These are phyloP conservation scores for Tautogolabrus adspersus DNA, from an alignment of 2,113 vertebrate genomes.

Conservation along the genomic window DNA sequence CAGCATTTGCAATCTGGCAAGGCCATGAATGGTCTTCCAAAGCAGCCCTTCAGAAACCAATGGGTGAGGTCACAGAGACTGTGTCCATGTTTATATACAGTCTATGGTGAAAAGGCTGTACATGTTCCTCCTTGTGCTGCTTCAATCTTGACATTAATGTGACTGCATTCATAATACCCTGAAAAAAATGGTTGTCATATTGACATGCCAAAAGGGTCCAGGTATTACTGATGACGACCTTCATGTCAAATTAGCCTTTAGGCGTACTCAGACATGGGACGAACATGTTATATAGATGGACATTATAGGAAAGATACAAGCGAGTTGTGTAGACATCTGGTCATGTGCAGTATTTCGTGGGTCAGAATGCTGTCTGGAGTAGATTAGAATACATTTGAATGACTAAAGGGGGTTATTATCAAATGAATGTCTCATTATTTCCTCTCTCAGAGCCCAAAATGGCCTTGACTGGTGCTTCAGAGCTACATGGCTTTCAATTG, in stretches of 20 bases:
- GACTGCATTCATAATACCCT: not conserved
- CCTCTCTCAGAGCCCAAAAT: conserved; percentile 36
- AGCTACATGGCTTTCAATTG: conserved; percentile 45
- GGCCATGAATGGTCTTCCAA: too few species aligned
- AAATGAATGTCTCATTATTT: conserved; percentile 55
- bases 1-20: too few species aligned
- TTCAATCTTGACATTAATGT: not conserved
- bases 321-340: conserved; percentile 21
- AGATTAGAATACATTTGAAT: conserved; percentile 53
- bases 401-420: conserved; percentile 60
- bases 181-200: not conserved
- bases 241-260: too few species aligned
- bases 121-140: not conserved
- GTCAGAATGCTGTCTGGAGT: conserved; percentile 43
- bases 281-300: not conserved
- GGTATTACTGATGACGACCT: not conserved
- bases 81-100: too few species aligned
- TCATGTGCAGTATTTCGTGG: conserved; percentile 43
- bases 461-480: conserved; percentile 30
- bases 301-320: conserved; percentile 3
- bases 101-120: not conserved
- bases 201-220: not conserved
- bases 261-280: not conserved
- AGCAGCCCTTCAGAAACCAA: too few species aligned
- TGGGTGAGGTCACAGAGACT: too few species aligned